Evolutionary conservation across 2,888 invertebrate genomes (phyloP).

Genomic region (Chalcis sispes): DNA sequence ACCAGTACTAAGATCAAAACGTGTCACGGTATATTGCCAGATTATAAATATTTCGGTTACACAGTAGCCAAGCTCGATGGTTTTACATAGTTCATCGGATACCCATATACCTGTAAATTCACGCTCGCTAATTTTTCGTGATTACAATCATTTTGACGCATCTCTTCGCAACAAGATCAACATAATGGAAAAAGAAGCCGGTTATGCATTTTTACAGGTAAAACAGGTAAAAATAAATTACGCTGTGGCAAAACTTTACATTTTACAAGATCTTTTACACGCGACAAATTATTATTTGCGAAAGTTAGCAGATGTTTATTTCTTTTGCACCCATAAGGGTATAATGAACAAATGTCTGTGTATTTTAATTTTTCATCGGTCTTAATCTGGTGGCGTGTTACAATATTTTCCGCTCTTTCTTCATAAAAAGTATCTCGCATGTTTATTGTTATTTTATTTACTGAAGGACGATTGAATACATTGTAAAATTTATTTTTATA

Average conservation of each 20-base stretch:
- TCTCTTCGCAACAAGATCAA: slow-evolving; percentile 65
- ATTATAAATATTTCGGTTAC: slow-evolving; percentile 67
- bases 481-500: too few species aligned
- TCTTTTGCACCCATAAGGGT: slow-evolving; percentile 63
- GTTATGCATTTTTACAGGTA: slow-evolving; percentile 63
- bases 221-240: slow-evolving; percentile 65
- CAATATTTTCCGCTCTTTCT: slow-evolving; percentile 29
- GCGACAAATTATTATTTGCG: slow-evolving; percentile 6
- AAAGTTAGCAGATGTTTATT: slow-evolving; percentile 60
- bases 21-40: slow-evolving; percentile 66
- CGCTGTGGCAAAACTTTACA: slow-evolving; percentile 62
- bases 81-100: slow-evolving; percentile 68
- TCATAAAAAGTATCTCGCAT: too few species aligned
- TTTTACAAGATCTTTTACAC: slow-evolving; percentile 62
- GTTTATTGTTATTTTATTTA: too few species aligned
- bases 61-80: slow-evolving; percentile 66
- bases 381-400: slow-evolving; percentile 1
- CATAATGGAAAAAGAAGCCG: slow-evolving; percentile 70
- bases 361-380: slow-evolving; percentile 51
- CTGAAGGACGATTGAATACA: too few species aligned
- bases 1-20: slow-evolving; percentile 55
- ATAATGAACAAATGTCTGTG: slow-evolving; percentile 63
- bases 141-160: slow-evolving; percentile 32
- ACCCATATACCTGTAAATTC: slow-evolving; percentile 68
- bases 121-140: slow-evolving; percentile 58